Evolutionary conservation across 2,888 invertebrate species (phyloP).

Genomic region (Dilophus febrilis): DNA sequence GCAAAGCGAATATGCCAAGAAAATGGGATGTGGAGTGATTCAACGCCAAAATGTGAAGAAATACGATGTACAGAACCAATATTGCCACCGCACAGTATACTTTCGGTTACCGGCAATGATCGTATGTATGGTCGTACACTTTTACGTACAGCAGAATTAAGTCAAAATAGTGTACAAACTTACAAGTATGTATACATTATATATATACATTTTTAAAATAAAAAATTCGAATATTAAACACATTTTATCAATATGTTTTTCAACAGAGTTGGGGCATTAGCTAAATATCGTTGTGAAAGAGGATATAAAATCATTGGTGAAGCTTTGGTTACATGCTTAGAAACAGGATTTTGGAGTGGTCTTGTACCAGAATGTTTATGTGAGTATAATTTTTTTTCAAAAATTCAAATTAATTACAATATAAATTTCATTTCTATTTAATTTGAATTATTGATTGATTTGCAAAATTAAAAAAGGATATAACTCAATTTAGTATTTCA

Average conservation of each 20-base stretch:
- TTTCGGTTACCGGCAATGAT: conserved; percentile 82
- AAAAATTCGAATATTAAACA: background rate
- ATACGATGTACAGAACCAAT: conserved; percentile 74
- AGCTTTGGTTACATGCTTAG: conserved; percentile 70
- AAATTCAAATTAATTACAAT: background rate
- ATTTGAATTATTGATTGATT: background rate
- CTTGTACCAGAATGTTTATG: conserved; percentile 68
- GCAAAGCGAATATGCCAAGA: conserved; percentile 53
- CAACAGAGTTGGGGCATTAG: conserved; percentile 52
- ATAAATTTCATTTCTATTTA: background rate
- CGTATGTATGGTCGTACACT: conserved; percentile 73
- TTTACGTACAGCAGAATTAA: conserved; percentile 54
- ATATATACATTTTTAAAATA: background rate
- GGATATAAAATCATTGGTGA: conserved; percentile 79
- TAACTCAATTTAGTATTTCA: background rate
- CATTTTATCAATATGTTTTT: conserved; percentile 2
- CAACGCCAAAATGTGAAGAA: conserved; percentile 77
- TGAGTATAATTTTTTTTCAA: conserved; percentile 32
- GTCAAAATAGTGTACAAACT: conserved; percentile 49
- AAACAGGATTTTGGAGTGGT: conserved; percentile 73
- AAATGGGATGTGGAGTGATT: conserved; percentile 67
- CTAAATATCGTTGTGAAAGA: conserved; percentile 76
- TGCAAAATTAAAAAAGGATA: no score
- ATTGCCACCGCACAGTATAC: conserved; percentile 66
- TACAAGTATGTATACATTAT: conserved; percentile 37